Evolutionary conservation across 2,113 vertebrate species (phyloP).

Genomic region (Pelvicachromis taeniatus): DNA sequence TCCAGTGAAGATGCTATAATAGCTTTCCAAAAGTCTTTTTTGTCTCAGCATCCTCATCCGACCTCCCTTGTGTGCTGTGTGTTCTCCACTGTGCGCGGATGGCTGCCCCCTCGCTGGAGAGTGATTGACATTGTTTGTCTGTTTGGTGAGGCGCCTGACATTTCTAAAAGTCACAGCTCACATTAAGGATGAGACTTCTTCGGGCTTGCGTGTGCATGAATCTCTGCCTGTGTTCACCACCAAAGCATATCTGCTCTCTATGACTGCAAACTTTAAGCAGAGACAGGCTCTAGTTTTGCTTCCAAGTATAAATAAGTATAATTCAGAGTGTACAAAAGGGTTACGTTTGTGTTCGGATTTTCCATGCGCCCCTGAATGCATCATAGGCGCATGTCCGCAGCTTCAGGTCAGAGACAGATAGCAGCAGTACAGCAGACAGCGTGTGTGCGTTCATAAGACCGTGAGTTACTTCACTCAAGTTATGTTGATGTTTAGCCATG

Average conservation of each 20-base stretch:
- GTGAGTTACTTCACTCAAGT: no score
- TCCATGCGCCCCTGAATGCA: no score
- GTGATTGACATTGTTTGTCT: conserved; percentile 56
- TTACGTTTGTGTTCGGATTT: no score
- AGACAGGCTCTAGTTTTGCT: neutral
- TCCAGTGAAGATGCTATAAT: conserved; percentile 25
- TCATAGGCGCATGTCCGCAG: no score
- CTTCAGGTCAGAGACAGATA: no score
- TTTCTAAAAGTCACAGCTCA: conserved; percentile 58
- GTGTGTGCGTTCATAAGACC: no score
- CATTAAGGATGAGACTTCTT: conserved; percentile 6
- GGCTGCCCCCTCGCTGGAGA: conserved; percentile 22
- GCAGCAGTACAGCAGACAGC: no score
- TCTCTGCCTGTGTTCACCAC: neutral
- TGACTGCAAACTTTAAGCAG: neutral
- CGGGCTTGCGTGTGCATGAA: neutral
- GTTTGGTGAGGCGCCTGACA: conserved; percentile 44
- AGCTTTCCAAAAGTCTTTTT: conserved; percentile 32
- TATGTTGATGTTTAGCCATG: no score
- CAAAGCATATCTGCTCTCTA: neutral
- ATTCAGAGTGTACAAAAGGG: no score
- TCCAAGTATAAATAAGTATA: neutral
- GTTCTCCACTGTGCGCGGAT: conserved; percentile 31
- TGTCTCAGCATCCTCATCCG: conserved; percentile 18
- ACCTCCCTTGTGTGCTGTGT: conserved; percentile 26